Base-by-base conservation (phyloP, 2,888 invertebrate species). In the Ethmia dodecea region DNA sequence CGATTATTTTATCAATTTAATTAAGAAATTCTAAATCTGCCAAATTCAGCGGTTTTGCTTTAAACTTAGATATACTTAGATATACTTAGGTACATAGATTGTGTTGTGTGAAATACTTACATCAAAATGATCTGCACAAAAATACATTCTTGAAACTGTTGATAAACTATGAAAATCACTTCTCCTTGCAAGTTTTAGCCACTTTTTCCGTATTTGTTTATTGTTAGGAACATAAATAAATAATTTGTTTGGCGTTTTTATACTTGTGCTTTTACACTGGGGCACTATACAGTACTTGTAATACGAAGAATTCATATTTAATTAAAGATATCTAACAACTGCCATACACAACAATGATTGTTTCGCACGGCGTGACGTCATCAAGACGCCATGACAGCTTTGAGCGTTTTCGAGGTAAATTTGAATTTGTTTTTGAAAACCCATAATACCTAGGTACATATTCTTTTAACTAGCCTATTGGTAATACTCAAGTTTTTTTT, bases 91-190 rank as follows among this genome's bases (percentile, higher is more conserved):
- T n/a, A n/a, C n/a, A n/a, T n/a, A n/a, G n/a, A n/a, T n/a, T n/a
- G n/a, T n/a, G n/a, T n/a, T n/a, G n/a, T n/a, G n/a, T n/a, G n/a
- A 18, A 27, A 33, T 18, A 33, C 33, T 33, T 28, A 33, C 33
- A 28, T 33, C 27, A 28, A 33, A 33, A 20, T 33, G 33, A 28
- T 33, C 33, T 28, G 16, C 28, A 27, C 33, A 33, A 11, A 18
- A 27, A 28, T 32, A 32, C 9, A 26, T 26, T 12, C 13, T 31
- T 9, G 24, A n/a, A n/a, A n/a, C n/a, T n/a, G n/a, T n/a, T n/a
- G n/a, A n/a, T n/a, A n/a, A n/a, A n/a, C n/a, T n/a, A n/a, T n/a
- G 10, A 14, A 11, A 6, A 10, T 16, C 28, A 14, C 5, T 12
- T 6, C 18, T 14, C 15, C 16, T 15, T 18, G 29, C 29, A 16